Evolutionary conservation across 2,113 vertebrate genomes (phyloP).

Genomic region (Podarcis cretensis): DNA sequence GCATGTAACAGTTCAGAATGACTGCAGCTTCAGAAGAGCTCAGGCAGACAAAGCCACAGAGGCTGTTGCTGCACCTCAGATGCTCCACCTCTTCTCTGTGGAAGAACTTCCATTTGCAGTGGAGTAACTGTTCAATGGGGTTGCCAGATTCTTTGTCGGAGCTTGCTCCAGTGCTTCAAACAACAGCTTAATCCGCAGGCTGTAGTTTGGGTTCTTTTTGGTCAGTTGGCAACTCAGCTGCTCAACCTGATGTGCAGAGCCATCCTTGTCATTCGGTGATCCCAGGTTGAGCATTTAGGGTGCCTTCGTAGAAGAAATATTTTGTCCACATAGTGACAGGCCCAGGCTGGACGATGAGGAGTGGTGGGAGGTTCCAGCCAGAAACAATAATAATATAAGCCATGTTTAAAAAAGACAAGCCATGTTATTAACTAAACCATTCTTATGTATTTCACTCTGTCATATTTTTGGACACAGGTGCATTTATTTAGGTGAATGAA

Average conservation of each 20-base stretch:
- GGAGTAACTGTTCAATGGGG: neutral
- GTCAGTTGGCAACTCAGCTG: neutral
- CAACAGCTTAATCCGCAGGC: neutral
- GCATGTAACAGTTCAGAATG: conserved; percentile 58
- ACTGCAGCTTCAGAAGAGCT: conserved; percentile 59
- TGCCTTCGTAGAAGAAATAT: neutral
- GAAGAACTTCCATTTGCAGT: neutral
- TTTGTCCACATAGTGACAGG: too few relatives aligned
- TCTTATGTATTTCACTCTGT: too few relatives aligned
- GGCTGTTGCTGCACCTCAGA: neutral
- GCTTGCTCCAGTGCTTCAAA: neutral
- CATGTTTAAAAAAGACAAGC: too few relatives aligned
- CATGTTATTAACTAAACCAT: too few relatives aligned
- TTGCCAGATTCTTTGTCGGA: neutral
- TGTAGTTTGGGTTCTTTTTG: neutral
- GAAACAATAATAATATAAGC: too few relatives aligned
- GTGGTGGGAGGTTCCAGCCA: too few relatives aligned
- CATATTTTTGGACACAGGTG: too few relatives aligned
- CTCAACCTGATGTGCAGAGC: neutral
- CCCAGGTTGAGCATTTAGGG: neutral
- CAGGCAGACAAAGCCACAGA: neutral
- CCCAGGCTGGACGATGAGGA: too few relatives aligned
- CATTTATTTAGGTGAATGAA: too few relatives aligned
- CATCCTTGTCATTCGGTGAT: neutral
- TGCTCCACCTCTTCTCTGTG: neutral